Conservation (phyloP, 2,113 vertebrate genomes). For the Psephotus haematonotus region DNA sequence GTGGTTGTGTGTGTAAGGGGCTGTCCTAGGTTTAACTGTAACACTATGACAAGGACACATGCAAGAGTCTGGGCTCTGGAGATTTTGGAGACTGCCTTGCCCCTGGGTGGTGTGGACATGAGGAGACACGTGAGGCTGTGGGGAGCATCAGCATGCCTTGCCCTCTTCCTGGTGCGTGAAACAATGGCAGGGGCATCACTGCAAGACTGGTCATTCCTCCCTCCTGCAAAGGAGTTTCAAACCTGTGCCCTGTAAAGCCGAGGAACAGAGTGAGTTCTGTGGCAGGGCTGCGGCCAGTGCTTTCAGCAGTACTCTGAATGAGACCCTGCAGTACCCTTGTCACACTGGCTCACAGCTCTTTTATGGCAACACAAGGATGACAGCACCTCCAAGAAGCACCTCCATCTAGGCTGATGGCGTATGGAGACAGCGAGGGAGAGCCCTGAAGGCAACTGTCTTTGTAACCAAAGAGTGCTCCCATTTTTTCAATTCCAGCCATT, state of each 20-base stretch:
- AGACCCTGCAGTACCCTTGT: fast-evolving
- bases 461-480: not conserved
- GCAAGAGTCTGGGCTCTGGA: not conserved
- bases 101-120: fast-evolving
- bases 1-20: not conserved
- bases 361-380: fast-evolving
- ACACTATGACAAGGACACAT: not conserved
- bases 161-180: not conserved
- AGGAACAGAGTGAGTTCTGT: not conserved
- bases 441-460: not conserved
- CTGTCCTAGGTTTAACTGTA: not conserved
- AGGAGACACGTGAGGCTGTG: fast-evolving
- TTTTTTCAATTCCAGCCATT: not conserved
- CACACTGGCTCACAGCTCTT: not conserved
- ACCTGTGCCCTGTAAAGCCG: not conserved
- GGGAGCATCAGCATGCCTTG: not conserved
- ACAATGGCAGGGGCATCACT: not conserved
- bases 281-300: not conserved
- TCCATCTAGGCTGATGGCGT: fast-evolving
- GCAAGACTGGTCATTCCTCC: not conserved
- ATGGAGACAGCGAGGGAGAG: not conserved
- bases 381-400: not conserved
- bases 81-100: not conserved
- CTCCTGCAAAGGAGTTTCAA: not conserved
- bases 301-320: fast-evolving